Evolutionary conservation across 2,888 invertebrate genomes (phyloP).

Genomic region (Deilephila elpenor): DNA sequence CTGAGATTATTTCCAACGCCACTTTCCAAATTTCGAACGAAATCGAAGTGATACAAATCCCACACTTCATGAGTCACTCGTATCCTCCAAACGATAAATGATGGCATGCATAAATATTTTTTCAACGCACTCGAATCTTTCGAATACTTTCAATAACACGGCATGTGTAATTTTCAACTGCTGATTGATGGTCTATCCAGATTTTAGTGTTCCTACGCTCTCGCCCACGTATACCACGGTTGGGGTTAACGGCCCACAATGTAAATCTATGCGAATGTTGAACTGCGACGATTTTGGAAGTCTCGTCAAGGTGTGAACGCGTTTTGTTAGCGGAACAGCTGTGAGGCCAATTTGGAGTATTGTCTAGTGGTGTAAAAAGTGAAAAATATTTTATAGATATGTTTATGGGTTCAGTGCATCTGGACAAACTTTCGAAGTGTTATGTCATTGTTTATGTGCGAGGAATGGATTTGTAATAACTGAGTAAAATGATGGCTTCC

Average conservation of each 20-base stretch:
- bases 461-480: not conserved
- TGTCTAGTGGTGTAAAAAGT: not conserved
- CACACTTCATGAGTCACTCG: not conserved
- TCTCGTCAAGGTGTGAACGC: slow-evolving; percentile 2
- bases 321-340: slow-evolving; percentile 9
- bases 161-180: slow-evolving; percentile 37
- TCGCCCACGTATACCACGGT: slow-evolving; percentile 50
- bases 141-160: slow-evolving; percentile 40
- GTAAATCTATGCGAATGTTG: slow-evolving; percentile 49
- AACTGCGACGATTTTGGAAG: slow-evolving; percentile 37
- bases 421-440: not conserved
- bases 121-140: slow-evolving; percentile 28
- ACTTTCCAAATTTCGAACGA: not conserved
- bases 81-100: slow-evolving; percentile 4
- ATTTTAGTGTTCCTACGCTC: slow-evolving; percentile 63
- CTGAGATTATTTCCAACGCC: not conserved
- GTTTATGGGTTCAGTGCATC: not conserved
- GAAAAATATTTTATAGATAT: not conserved
- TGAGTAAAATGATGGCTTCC: not conserved
- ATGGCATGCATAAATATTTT: slow-evolving; percentile 27
- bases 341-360: not conserved
- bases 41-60: slow-evolving; percentile 15
- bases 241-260: slow-evolving; percentile 55
- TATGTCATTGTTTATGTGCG: not conserved
- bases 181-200: slow-evolving; percentile 60